A percentile compares a stretch with the other conserved stretches of the same genome.
Evolutionary conservation across 2,113 vertebrate genomes (phyloP).

Genomic region (Suncus etruscus): DNA sequence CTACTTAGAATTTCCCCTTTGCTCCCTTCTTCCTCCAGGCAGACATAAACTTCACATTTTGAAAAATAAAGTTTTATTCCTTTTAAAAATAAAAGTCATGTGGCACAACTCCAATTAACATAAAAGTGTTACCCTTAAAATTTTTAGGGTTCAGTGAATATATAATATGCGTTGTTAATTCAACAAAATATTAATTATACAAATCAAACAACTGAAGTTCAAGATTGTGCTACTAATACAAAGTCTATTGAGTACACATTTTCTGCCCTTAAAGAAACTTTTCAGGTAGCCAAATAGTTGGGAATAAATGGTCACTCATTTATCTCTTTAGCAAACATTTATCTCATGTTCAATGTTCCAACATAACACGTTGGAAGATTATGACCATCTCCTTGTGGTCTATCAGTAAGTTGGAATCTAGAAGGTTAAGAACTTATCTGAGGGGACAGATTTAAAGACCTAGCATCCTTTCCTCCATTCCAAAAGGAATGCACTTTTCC

Average conservation of each 20-base stretch:
- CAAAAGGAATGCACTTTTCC: not conserved
- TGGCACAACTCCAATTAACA: not conserved
- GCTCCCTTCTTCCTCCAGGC: not conserved
- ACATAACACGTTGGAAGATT: not conserved
- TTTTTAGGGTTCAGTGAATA: slow-evolving; percentile 19
- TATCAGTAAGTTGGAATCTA: not conserved
- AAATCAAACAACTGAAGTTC: slow-evolving; percentile 7
- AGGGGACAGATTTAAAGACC: not conserved
- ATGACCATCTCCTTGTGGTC: not conserved
- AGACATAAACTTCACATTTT: too few species aligned
- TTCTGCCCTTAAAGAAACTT: not conserved
- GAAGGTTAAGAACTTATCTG: not conserved
- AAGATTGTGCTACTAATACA: not conserved
- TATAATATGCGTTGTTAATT: not conserved
- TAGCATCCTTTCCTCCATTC: not conserved
- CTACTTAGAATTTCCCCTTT: not conserved
- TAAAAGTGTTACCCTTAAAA: not conserved
- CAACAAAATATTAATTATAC: slow-evolving; percentile 23
- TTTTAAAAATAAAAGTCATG: not conserved
- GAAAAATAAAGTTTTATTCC: not conserved
- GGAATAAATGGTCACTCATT: not conserved
- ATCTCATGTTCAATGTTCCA: not conserved
- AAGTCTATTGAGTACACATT: not conserved
- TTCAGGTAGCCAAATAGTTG: not conserved
- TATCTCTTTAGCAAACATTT: slow-evolving; percentile 20